Base-by-base conservation (phyloP, 2,888 invertebrate genomes). In the Nymphalis c-album region DNA sequence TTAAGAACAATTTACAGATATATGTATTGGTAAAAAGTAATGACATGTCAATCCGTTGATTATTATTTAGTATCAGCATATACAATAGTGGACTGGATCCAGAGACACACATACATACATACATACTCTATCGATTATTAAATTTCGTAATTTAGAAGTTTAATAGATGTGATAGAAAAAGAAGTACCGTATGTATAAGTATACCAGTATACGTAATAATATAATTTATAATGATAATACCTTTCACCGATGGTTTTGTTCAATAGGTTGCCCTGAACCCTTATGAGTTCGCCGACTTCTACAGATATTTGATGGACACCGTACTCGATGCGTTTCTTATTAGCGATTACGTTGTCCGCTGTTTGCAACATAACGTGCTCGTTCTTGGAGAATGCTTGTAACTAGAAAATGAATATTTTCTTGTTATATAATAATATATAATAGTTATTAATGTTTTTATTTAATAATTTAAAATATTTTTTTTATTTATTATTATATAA, bases 261-360 rank as follows among this genome's bases (percentile, higher is more conserved):
- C 51, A 97, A 88, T 53, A 93, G 94, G 63, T 92, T 92, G 18
- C 95, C 93, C 79, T 96, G 95, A 13, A 91, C 86, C 66, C 77
- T 79, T 48, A 97, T 91, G 47, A 96, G 86, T 68, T 95, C 95
- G 6, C 94, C 94, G 60, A 97, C 93, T 82, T 97, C 97, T 60
- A 95, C 86, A 47, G 97, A 87, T 70, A 97, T 96, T 84, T 97
- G 96, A 78, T 96, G 95, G 0, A 97, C 95, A 7, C 96, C 96
- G 77, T 96, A 97, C 80, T 97, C 97, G 17, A 98, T 94, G 55
- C 96, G 94, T 63, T 96, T 94, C 85, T 97, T 97, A 1, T 95
- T 96, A 69, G 97, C 96, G 79, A 97, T 84, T 46, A 97, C 96
- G 80, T 96, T 95, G 87, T 97, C 97, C 0, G 97, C 96, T 55